These are phyloP conservation scores for Branchipolynoe longqiensis DNA, from an alignment of 2,888 invertebrate genomes.

Conservation along the genomic window DNA sequence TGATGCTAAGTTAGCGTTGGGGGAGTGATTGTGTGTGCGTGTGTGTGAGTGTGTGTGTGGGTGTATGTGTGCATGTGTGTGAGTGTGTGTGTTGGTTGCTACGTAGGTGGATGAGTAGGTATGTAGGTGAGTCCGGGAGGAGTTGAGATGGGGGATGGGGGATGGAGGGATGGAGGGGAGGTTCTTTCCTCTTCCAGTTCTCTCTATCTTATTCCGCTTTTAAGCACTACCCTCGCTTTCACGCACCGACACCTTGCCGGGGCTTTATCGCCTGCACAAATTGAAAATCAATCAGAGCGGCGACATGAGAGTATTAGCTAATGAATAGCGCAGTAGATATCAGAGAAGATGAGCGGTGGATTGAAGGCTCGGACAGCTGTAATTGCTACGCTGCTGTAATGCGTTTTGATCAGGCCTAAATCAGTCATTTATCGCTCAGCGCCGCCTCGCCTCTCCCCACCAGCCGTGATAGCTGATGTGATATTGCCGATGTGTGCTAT, in stretches of 20 bases:
- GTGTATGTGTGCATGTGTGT: no score
- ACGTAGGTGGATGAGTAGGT: no score
- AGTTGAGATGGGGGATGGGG: no score
- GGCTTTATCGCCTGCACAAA: constrained; percentile 36
- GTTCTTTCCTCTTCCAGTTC: no score
- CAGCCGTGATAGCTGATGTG: no score
- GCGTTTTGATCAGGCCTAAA: constrained; percentile 4
- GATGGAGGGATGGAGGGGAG: no score
- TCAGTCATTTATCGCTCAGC: neutral
- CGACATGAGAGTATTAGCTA: constrained; percentile 6
- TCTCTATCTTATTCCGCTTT: no score
- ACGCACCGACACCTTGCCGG: constrained; percentile 12
- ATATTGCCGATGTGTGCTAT: neutral
- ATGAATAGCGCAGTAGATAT: constrained; percentile 38
- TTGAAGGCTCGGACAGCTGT: constrained; percentile 5
- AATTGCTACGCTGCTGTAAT: constrained; percentile 4
- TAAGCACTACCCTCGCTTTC: constrained; percentile 7
- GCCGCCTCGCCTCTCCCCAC: neutral
- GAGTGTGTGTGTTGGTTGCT: no score
- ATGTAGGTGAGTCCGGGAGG: no score
- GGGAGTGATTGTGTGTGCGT: no score
- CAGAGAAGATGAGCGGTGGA: neutral
- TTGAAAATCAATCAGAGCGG: constrained; percentile 39
- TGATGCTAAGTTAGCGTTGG: no score
- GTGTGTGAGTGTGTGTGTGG: no score